Evolutionary conservation across 2,797 vertebrate species (phyloP), one percentile per base, ranked within the genome.

Genomic region (Phoebastria nigripes): DNA sequence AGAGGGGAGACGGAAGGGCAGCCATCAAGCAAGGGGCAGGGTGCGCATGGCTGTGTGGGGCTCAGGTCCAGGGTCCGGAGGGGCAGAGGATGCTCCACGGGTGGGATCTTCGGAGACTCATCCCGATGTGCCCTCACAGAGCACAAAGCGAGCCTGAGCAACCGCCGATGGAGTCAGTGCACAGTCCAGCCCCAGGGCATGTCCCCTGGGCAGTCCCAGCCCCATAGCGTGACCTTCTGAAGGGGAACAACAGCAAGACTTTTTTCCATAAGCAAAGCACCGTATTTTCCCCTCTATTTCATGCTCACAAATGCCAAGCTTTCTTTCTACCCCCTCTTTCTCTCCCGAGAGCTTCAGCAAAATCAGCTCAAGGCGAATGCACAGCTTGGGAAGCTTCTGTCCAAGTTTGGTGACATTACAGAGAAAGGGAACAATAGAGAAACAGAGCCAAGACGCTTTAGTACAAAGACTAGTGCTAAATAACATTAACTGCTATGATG

Each of bases 361-460:
- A 94, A 79, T 69, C 88, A 92, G 93, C 94, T 90, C 63, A 91
- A 96, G 88, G 95, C 95, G 47, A 94, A 17, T 0, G 11, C 93
- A 89, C 96, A 97, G 95, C 95, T 93, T 84, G 92, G 89, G 59
- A 96, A 95, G 92, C 88, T 95, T 95, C 90, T 82, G 89, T 90
- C 92, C 94, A 90, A 95, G 85, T 94, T 94, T 94, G 89, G 91
- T 93, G 91, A 94, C 91, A 92, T 89, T 95, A 87, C 86, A 90
- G 71, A 24, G 51, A 29, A 65, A 84, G 61, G 86, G 86, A 97
- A 96, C 91, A 95, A 96, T 80, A 79, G 78, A 65, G 87, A 93
- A 96, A 41, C 73, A 26, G 63, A 95, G 94, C 94, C 95, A 94
- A 94, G 83, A 76, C 0, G 1, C 77, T 90, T 93, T 47, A 91